Evolutionary conservation across 2,888 invertebrate genomes (phyloP), one percentile per base, ranked within the genome.

Genomic region (Metopia argyrocephala): DNA sequence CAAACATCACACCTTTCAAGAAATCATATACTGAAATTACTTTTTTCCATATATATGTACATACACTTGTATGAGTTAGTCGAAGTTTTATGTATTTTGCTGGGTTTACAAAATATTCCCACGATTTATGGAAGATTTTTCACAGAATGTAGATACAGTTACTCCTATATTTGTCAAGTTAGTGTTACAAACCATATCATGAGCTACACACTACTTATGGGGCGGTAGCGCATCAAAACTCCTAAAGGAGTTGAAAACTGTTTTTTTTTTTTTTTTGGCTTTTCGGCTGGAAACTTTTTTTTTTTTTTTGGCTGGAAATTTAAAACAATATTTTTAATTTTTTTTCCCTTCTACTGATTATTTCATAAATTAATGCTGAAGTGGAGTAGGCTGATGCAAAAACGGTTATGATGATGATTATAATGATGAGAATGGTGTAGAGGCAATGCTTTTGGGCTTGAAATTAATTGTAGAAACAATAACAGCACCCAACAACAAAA

Each of bases 381-480:
- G 56, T 62, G 46, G 68, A 31, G 62, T 25, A 21, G 21, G 45
- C 52, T 1, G 7, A 27, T 21, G 59, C 27, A 54, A 52, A 23
- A 54, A 46, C n/a, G 6, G 45, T 38, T 38, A 15, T 15, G 15
- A 38, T 15, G 15, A 38, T 38, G 15, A 38, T 38, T 15, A 38
- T 38, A 38, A 46, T 3, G 48, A n/a, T 45, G 50, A 31, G 18
- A 25, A n/a, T 54, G 52, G n/a, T 28, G 52, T 31, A 20, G 3
- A 28, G 57, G 54, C 23, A 46, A 59, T 69, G 76, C 81, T 81
- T 46, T 70, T 57, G 64, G 81, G 78, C 78, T 70, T 62, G 57
- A 81, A 78, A 78, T 78, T 78, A 81, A 81, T 81, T 81, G 56
- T 71, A 38, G 38, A 48, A 76, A 64, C 28, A 68, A 54, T 23